phyloP scores from a whole-genome alignment of 1,140 invertebrate species.

The Latrodectus geometricus region DNA sequence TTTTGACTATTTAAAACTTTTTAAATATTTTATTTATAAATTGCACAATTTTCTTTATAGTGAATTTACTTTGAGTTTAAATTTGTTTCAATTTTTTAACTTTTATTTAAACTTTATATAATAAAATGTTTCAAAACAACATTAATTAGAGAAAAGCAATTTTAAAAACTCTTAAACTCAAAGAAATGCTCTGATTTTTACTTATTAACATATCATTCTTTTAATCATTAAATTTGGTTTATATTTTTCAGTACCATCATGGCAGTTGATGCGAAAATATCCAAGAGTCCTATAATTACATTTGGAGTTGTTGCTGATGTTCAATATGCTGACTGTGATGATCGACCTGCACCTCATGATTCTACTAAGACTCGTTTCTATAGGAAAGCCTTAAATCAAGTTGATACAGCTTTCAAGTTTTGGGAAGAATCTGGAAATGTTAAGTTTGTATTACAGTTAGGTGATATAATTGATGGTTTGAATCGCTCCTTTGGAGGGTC shows the following conservation, averaged over 20 bases:
- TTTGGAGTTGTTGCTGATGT: constrained; percentile 70
- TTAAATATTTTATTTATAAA: no score
- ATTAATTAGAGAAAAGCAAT: no score
- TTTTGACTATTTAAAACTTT: no score
- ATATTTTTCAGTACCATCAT: constrained; percentile 7
- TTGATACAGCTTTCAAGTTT: constrained; percentile 66
- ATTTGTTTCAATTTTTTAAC: no score
- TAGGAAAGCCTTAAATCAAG: constrained; percentile 66
- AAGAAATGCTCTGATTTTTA: no score
- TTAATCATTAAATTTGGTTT: no score
- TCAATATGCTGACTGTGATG: constrained; percentile 69
- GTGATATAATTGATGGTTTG: constrained; percentile 69
- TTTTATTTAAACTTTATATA: no score
- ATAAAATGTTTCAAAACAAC: no score
- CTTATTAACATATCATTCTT: no score
- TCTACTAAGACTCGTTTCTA: constrained; percentile 67
- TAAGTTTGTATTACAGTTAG: constrained; percentile 68
- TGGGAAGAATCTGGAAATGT: constrained; percentile 66
- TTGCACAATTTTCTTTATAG: no score
- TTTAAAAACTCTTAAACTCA: no score
- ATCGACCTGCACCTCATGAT: constrained; percentile 66
- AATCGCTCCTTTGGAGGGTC: constrained; percentile 63
- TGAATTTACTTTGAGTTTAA: no score
- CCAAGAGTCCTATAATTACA: constrained; percentile 53
- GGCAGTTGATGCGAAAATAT: background rate